Conservation (phyloP, 92 coral and sea anemone genomes). For the Porites cylindrica region DNA sequence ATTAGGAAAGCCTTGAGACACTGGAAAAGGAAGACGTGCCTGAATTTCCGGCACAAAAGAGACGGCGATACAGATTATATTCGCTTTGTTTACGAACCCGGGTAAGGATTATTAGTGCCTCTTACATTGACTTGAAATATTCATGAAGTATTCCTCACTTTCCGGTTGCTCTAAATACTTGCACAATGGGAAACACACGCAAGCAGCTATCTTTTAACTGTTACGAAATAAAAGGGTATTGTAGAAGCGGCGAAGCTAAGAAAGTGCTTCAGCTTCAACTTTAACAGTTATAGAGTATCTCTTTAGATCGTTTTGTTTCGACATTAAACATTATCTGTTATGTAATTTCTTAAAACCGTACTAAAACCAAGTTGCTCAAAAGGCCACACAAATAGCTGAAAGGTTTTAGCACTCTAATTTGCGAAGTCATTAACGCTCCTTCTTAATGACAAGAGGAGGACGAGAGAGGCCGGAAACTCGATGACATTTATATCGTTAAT, state of each 20-base stretch:
- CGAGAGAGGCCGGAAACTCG: conserved; percentile 74
- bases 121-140: conserved; percentile 57
- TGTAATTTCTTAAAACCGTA: not conserved
- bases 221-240: conserved; percentile 11
- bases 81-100: conserved; percentile 91
- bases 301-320: not conserved
- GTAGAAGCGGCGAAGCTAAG: conserved; percentile 9
- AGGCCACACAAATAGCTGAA: conserved; percentile 42
- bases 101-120: conserved; percentile 78
- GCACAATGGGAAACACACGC: conserved; percentile 61
- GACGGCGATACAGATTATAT: conserved; percentile 88
- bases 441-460: conserved; percentile 56
- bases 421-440: conserved; percentile 70
- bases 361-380: conserved; percentile 26
- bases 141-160: conserved; percentile 42
- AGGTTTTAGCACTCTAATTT: conserved; percentile 66
- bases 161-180: conserved; percentile 52
- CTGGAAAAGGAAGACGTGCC: conserved; percentile 94
- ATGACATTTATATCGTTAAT: conserved; percentile 81
- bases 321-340: not conserved
- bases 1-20: conserved; percentile 91
- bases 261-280: not conserved
- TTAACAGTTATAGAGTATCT: not conserved
- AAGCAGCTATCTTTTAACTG: conserved; percentile 31
- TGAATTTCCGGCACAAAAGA: conserved; percentile 90